Evolutionary conservation across 2,113 vertebrate genomes (phyloP).

Genomic region (Petaurus breviceps): DNA sequence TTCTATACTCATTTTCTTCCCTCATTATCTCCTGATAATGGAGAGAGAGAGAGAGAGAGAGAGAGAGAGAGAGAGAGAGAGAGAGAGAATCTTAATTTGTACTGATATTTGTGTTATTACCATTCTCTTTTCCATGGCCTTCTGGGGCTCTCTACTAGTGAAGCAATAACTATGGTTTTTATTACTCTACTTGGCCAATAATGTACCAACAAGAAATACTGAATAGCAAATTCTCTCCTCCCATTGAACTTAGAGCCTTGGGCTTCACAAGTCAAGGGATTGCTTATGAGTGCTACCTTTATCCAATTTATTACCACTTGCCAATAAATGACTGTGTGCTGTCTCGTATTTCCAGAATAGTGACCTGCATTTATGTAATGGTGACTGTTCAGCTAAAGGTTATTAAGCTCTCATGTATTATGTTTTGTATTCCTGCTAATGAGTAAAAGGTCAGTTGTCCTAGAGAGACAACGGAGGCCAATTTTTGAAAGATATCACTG

Average conservation of each 20-base stretch:
- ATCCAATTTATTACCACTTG: slow-evolving; percentile 19
- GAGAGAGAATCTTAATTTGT: not conserved
- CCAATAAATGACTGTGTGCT: not conserved
- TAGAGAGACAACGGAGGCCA: slow-evolving; percentile 20
- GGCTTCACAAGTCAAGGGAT: not conserved
- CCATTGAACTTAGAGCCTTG: slow-evolving; percentile 10
- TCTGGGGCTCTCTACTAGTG: not conserved
- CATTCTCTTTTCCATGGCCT: not conserved
- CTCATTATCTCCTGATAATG: too few relatives aligned
- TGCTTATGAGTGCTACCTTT: not conserved
- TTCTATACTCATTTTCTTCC: too few relatives aligned
- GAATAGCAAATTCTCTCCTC: not conserved
- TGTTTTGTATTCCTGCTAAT: not conserved
- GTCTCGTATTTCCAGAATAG: not conserved
- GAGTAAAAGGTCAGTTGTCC: slow-evolving; percentile 20
- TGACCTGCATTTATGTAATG: slow-evolving; percentile 15
- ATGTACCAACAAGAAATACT: not conserved
- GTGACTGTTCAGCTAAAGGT: slow-evolving; percentile 27
- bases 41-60: too few relatives aligned
- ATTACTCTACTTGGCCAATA: not conserved
- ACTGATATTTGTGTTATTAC: not conserved
- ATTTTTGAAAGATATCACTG: not conserved
- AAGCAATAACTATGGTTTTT: not conserved
- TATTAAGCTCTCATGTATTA: not conserved
- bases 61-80: too few relatives aligned